Percentiles rank a stretch among this genome's conserved stretches.
Evolutionary conservation across 2,888 invertebrate genomes (phyloP).

Genomic region (Aleiodes leptofemur): DNA sequence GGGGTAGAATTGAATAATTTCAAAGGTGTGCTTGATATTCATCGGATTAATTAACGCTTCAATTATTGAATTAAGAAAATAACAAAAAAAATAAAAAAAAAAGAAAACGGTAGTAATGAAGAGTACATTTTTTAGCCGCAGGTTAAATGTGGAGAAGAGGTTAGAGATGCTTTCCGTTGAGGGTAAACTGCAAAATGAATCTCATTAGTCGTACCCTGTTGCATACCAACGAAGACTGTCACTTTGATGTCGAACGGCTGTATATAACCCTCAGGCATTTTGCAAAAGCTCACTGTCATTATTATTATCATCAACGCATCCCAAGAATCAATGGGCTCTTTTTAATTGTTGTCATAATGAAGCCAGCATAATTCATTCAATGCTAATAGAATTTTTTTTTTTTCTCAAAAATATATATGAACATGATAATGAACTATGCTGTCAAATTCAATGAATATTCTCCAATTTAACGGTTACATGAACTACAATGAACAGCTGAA

Average conservation of each 20-base stretch:
- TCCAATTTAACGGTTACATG: constrained; percentile 9
- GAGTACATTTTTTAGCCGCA: constrained; percentile 21
- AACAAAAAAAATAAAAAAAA: neutral
- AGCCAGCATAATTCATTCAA: constrained; percentile 32
- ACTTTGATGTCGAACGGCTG: constrained; percentile 68
- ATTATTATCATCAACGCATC: constrained; percentile 32
- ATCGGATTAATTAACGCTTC: constrained; percentile 31
- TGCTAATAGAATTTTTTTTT: too few species aligned
- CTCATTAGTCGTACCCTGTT: constrained; percentile 65
- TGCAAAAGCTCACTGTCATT: constrained; percentile 60
- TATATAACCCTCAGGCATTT: constrained; percentile 59
- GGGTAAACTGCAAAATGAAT: constrained; percentile 73
- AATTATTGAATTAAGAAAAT: constrained; percentile 31
- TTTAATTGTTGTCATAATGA: constrained; percentile 65
- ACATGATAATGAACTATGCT: neutral
- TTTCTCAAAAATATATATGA: too few species aligned
- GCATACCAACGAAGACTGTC: constrained; percentile 50
- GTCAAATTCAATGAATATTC: neutral
- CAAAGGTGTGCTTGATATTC: constrained; percentile 22
- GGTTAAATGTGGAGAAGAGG: constrained; percentile 20
- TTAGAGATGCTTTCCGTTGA: constrained; percentile 57
- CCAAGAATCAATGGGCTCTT: constrained; percentile 53
- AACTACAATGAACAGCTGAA: neutral
- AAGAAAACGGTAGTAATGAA: constrained; percentile 5
- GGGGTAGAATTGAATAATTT: constrained; percentile 13